These are phyloP conservation scores for Caenorhabditis imperialis DNA, from an alignment of 2,888 invertebrate species.

Conservation along the genomic window DNA sequence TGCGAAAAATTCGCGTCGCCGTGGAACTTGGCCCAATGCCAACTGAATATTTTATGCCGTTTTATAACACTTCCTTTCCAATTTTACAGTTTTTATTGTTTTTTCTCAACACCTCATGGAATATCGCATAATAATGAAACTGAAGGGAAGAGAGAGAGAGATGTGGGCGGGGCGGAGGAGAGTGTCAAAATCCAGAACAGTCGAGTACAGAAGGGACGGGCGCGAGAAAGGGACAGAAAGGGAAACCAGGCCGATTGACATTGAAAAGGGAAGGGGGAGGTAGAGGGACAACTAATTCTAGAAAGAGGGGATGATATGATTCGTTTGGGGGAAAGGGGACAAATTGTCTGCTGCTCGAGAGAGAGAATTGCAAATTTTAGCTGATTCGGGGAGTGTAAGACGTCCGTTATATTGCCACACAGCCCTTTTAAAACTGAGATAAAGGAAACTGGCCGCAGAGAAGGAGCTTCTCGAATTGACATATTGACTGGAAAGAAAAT, in stretches of 20 bases:
- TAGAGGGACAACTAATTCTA: no score
- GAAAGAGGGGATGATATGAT: slow-evolving; percentile 23
- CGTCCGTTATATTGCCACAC: slow-evolving; percentile 48
- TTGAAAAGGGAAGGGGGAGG: no score
- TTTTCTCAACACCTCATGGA: slow-evolving; percentile 3
- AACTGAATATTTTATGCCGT: slow-evolving; percentile 7
- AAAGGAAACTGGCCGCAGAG: background rate
- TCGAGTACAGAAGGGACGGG: slow-evolving; percentile 16
- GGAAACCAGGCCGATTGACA: background rate
- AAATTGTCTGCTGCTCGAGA: no score
- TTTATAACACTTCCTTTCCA: slow-evolving; percentile 23
- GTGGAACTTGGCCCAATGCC: background rate
- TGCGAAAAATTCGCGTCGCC: no score
- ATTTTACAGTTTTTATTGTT: no score
- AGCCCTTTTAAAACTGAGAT: slow-evolving; percentile 48
- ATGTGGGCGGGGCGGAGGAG: slow-evolving; percentile 1
- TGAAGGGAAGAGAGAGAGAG: slow-evolving; percentile 3
- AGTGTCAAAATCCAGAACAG: slow-evolving; percentile 26
- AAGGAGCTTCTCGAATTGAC: slow-evolving; percentile 12
- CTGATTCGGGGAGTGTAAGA: slow-evolving; percentile 3
- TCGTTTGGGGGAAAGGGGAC: slow-evolving; percentile 2
- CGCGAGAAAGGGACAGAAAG: slow-evolving; percentile 12
- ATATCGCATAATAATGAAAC: background rate
- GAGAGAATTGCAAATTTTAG: background rate
- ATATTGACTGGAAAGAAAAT: slow-evolving; percentile 20